Percentiles rank a stretch among this genome's conserved stretches.
Conservation (phyloP, 2,888 invertebrate genomes). For the Diarsia dahlii region DNA sequence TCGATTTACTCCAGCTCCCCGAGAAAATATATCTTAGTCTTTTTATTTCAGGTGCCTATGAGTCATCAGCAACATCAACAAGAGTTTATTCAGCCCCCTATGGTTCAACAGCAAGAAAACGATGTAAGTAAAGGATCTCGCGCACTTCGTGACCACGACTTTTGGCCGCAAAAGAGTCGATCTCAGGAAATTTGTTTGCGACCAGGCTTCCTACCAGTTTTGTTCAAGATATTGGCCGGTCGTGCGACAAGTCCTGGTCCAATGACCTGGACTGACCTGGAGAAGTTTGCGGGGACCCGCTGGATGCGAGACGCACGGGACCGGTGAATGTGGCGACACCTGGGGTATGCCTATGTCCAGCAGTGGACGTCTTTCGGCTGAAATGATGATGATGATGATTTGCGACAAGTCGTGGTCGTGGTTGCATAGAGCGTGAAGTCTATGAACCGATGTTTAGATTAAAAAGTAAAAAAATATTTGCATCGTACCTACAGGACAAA, state of each 20-base stretch:
- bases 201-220: background rate
- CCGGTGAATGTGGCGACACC: no score
- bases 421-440: background rate
- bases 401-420: background rate
- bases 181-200: background rate
- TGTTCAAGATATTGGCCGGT: background rate
- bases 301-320: background rate
- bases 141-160: background rate
- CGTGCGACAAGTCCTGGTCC: no score
- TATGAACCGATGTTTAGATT: background rate
- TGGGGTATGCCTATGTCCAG: no score
- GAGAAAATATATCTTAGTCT: no score
- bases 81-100: constrained; percentile 20
- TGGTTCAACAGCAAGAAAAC: constrained; percentile 16
- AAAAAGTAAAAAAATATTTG: no score
- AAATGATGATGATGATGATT: no score
- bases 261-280: no score
- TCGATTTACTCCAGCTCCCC: no score
- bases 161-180: background rate
- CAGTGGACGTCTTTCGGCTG: no score
- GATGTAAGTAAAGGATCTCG: constrained; percentile 6
- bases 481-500: no score
- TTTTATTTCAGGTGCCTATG: constrained; percentile 15
- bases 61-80: constrained; percentile 20
- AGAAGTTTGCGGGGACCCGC: no score